Conservation (phyloP, 2,113 vertebrate species). For the Pseudorhombus dupliciocellatus region DNA sequence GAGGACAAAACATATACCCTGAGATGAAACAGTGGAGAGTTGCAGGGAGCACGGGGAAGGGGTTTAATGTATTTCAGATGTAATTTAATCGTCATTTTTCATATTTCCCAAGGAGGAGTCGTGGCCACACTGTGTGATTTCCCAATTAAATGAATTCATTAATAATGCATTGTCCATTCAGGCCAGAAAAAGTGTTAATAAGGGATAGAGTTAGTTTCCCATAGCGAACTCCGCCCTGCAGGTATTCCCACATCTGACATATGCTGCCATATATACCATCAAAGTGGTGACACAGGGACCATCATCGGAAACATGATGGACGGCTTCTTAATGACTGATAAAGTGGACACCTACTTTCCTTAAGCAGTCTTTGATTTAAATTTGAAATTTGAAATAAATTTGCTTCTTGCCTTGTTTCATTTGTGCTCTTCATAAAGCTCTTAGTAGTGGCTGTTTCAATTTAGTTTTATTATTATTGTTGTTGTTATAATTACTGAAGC, state of each 20-base stretch:
- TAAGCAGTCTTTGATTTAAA: too few relatives aligned
- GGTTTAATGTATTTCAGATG: slow-evolving; percentile 55
- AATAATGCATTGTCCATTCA: slow-evolving; percentile 72
- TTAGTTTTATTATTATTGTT: too few relatives aligned
- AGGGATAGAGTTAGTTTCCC: slow-evolving; percentile 23
- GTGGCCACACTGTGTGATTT: slow-evolving; percentile 58
- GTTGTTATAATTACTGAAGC: neutral
- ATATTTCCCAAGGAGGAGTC: slow-evolving; percentile 57
- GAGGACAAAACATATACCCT: slow-evolving; percentile 39
- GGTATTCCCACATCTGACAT: slow-evolving; percentile 28
- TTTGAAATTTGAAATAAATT: too few relatives aligned
- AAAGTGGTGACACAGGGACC: slow-evolving; percentile 12
- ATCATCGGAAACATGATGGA: slow-evolving; percentile 13
- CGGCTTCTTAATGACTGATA: neutral
- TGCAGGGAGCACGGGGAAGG: slow-evolving; percentile 27
- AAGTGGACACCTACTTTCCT: slow-evolving; percentile 18
- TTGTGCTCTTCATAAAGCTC: neutral
- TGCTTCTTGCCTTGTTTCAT: neutral
- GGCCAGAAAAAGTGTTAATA: slow-evolving; percentile 60
- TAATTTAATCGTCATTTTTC: slow-evolving; percentile 69
- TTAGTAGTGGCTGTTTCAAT: too few relatives aligned
- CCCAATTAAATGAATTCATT: slow-evolving; percentile 71
- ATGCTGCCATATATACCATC: slow-evolving; percentile 15
- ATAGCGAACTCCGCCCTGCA: slow-evolving; percentile 37
- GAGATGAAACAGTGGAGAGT: slow-evolving; percentile 19